phyloP scores from a whole-genome alignment of 2,113 vertebrate genomes.

The Ciconia stormi region DNA sequence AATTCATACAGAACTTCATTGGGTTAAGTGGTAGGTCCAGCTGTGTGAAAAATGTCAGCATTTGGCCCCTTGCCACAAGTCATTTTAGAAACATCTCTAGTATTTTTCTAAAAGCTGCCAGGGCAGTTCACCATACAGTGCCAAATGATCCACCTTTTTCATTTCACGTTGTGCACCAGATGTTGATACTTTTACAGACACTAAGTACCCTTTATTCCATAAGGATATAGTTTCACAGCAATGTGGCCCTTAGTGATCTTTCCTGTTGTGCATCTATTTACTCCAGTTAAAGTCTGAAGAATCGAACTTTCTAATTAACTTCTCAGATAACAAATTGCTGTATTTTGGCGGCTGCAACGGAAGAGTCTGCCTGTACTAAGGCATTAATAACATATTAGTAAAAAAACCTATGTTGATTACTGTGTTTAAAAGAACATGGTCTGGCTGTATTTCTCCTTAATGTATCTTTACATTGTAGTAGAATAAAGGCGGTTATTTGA shows the following conservation, averaged over 20 bases:
- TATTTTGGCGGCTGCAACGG: neutral
- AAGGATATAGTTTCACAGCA: neutral
- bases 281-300: neutral
- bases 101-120: constrained; percentile 20
- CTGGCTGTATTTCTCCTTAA: neutral
- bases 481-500: neutral
- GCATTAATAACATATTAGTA: neutral
- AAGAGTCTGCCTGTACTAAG: neutral
- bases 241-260: neutral
- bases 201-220: neutral
- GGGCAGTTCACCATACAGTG: neutral
- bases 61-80: constrained; percentile 15
- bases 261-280: constrained; percentile 7
- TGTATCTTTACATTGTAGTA: neutral
- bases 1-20: neutral
- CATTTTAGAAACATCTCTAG: constrained; percentile 7
- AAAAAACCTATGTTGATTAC: neutral
- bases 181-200: neutral
- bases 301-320: neutral
- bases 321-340: neutral
- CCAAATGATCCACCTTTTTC: neutral
- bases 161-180: constrained; percentile 12
- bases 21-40: constrained; percentile 16
- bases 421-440: neutral
- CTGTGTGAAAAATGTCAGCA: constrained; percentile 24